A percentile compares a stretch with the other conserved stretches of the same genome.
These are phyloP conservation scores for Drosophila dives DNA, from an alignment of 2,888 invertebrate genomes.

Conservation along the genomic window DNA sequence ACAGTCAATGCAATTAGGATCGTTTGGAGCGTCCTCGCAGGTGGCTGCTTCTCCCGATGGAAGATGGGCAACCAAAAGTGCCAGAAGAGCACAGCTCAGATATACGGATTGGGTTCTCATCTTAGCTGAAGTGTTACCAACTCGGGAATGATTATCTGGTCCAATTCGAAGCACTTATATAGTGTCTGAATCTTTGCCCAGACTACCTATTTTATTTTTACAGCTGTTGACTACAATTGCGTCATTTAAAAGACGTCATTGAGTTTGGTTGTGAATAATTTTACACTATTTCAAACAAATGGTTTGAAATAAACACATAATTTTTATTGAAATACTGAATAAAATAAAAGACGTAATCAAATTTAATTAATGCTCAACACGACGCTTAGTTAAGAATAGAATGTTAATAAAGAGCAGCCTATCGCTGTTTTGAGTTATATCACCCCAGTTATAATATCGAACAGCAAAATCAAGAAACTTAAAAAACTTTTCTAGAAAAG, in stretches of 20 bases:
- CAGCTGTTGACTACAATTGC: constrained; percentile 14
- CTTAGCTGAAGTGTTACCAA: neutral
- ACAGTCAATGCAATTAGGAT: constrained; percentile 19
- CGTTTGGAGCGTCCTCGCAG: constrained; percentile 9
- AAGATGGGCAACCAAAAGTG: constrained; percentile 13
- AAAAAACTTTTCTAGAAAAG: no score
- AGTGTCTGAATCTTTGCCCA: neutral
- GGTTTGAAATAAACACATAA: neutral
- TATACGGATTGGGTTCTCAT: constrained; percentile 11
- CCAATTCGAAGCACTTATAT: constrained; percentile 15
- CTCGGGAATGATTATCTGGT: neutral
- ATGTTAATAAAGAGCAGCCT: no score
- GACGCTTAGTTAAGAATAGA: no score
- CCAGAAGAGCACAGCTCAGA: constrained; percentile 31
- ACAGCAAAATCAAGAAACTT: no score
- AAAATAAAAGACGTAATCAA: no score
- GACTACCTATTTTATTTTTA: neutral
- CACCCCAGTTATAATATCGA: no score
- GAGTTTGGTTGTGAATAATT: neutral
- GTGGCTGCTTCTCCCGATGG: constrained; percentile 21
- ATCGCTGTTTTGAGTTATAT: no score
- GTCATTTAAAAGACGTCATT: constrained; percentile 15
- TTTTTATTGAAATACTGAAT: neutral
- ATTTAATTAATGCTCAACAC: no score
- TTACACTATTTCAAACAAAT: neutral